Conservation (phyloP, 2,113 vertebrate genomes). For the Orientallactaga bullata region DNA sequence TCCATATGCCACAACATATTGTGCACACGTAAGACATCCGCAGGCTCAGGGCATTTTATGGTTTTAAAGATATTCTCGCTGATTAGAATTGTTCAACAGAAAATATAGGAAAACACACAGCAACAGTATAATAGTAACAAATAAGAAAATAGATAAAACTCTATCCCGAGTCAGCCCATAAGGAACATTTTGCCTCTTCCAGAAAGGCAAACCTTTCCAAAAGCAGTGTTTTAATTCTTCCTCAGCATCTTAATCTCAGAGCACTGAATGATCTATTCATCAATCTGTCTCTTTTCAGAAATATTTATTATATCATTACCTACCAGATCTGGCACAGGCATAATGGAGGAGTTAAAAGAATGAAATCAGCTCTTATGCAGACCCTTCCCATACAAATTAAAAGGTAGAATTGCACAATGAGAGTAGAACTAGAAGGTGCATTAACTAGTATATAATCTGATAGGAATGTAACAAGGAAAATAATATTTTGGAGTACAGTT, state of each 20-base stretch:
- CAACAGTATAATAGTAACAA: neutral
- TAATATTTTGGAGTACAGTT: conserved; percentile 39
- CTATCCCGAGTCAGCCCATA: neutral
- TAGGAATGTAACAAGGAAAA: conserved; percentile 12
- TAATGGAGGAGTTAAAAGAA: conserved; percentile 42
- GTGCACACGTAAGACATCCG: conserved; percentile 62
- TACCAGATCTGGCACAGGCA: neutral
- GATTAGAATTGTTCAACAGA: conserved; percentile 45
- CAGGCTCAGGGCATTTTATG: conserved; percentile 3
- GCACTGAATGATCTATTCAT: neutral
- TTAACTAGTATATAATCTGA: neutral
- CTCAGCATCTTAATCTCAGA: conserved; percentile 53
- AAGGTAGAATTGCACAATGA: neutral
- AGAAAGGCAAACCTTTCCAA: conserved; percentile 34
- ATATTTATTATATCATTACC: conserved; percentile 35
- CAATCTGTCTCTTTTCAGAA: conserved; percentile 30
- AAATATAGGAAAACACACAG: conserved; percentile 33
- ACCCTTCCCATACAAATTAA: conserved; percentile 16
- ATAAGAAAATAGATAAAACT: conserved; percentile 5
- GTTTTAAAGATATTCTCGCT: conserved; percentile 61
- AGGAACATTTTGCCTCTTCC: conserved; percentile 37
- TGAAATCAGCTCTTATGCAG: neutral
- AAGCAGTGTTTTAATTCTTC: conserved; percentile 1
- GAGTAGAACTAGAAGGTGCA: neutral
- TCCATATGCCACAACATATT: conserved; percentile 71